Evolutionary conservation across 1,140 invertebrate genomes (phyloP), one percentile per base, ranked within the genome.

Genomic region (Drosophila lacertosa): DNA sequence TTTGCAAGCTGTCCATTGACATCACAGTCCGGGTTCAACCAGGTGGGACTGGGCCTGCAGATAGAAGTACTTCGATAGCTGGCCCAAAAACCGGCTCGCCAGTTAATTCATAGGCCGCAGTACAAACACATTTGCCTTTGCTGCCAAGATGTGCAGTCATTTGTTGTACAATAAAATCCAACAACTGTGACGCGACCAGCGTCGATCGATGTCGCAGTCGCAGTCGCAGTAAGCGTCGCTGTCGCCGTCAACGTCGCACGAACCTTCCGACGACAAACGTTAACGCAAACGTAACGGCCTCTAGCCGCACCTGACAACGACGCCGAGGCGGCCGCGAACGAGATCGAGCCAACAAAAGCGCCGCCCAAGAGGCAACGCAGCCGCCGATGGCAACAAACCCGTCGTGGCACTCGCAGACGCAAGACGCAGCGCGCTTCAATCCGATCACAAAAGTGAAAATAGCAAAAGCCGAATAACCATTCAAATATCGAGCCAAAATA

Each of bases 351-450:
- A 79, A 84, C 62, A 83, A 68, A 84, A 83, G 65, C 44, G 69
- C 81, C 77, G 81, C 77, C 77, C 82, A 84, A 88, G 82, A 88
- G 77, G 73, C 81, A 81, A 48, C 76, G 76, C 73, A 84, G 74
- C 73, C 75, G 82, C 64, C 73, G 73, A 74, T 84, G 73, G 77
- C 79, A 86, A 84, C 81, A 84, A 84, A 84, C 81, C 77, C 82
- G 81, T 84, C 81, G 81, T 88, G 81, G 81, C 81, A 72, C 70
- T 84, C 81, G 77, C 82, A 88, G 77, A 86, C 65, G 64, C 74
- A 86, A 84, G 82, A 88, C 81, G 82, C 82, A 81, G 74, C 78
- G 69, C 76, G 62, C 58, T 62, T 55, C 47, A 47, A 54, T 59
- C 58, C 80, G 75, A 79, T 78, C 70, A 73, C 42, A 65, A 60